phyloP scores from a whole-genome alignment of 1,140 invertebrate genomes.

The Plectrocnemia conspersa region DNA sequence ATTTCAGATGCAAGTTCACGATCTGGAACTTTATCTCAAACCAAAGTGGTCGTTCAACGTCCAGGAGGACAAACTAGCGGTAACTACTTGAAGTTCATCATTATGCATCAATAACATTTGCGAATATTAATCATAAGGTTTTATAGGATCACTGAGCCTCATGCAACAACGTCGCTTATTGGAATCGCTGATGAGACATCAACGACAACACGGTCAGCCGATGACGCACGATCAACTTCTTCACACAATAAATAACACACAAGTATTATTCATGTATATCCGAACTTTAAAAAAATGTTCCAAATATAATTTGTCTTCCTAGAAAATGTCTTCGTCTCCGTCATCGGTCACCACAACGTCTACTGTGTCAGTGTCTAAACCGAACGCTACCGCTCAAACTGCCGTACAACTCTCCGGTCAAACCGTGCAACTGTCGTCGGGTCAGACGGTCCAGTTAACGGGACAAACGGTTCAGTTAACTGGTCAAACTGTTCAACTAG shows the following conservation, averaged over 20 bases:
- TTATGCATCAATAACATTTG: constrained; percentile 11
- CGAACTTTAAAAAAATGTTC: background rate
- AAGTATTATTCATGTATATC: constrained; percentile 19
- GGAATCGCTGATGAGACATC: constrained; percentile 33
- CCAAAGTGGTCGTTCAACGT: constrained; percentile 30
- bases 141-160: constrained; percentile 29
- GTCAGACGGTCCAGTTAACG: constrained; percentile 30
- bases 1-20: background rate
- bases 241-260: constrained; percentile 31
- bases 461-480: constrained; percentile 29
- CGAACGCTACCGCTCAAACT: constrained; percentile 11
- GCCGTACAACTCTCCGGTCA: constrained; percentile 29
- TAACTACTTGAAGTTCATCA: constrained; percentile 10
- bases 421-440: constrained; percentile 29
- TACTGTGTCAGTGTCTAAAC: constrained; percentile 13
- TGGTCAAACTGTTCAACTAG: constrained; percentile 30
- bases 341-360: constrained; percentile 10
- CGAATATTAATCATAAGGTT: background rate
- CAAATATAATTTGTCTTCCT: constrained; percentile 4
- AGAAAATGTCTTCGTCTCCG: constrained; percentile 31
- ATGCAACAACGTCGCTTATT: constrained; percentile 29
- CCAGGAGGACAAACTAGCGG: constrained; percentile 24
- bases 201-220: constrained; percentile 32
- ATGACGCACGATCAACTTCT: constrained; percentile 33
- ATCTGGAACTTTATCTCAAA: constrained; percentile 13